A percentile compares a stretch with the other conserved stretches of the same genome.
phyloP scores from a whole-genome alignment of 2,888 invertebrate species.

The Eristalinus aeneus region DNA sequence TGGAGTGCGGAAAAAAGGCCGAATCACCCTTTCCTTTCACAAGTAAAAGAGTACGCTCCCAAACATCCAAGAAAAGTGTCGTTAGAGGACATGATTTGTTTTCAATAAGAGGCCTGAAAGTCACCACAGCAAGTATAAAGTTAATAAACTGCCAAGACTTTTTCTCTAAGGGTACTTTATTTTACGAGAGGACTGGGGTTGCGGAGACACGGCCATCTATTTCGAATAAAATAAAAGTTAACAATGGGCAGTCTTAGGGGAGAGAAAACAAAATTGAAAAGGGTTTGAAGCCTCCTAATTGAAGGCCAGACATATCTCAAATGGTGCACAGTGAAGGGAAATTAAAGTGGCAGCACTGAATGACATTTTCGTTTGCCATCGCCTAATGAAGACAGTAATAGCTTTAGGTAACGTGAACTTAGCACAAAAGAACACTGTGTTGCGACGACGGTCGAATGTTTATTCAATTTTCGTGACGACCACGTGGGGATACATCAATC shows the following conservation, averaged over 20 bases:
- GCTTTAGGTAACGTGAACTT: background rate
- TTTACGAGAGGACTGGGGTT: background rate
- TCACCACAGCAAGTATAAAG: background rate
- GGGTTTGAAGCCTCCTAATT: background rate
- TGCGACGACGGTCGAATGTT: background rate
- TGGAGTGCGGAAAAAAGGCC: too few relatives aligned
- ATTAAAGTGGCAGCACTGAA: background rate
- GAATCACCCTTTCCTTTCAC: background rate
- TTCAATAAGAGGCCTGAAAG: background rate
- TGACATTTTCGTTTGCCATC: background rate
- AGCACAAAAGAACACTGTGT: background rate
- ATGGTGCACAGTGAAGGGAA: background rate
- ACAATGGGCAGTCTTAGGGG: background rate
- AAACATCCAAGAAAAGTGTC: background rate
- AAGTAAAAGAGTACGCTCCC: background rate
- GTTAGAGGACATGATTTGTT: background rate
- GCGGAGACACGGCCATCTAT: background rate
- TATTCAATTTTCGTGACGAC: background rate
- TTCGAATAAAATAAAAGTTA: background rate
- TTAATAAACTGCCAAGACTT: background rate
- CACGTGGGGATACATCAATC: too few relatives aligned
- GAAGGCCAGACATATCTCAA: background rate
- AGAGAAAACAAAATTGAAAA: background rate
- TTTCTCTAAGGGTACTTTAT: background rate
- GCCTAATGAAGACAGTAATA: background rate